A percentile compares a stretch with the other conserved stretches of the same genome.
Conservation (phyloP, 1,140 invertebrate species). For the Ectropis grisescens region DNA sequence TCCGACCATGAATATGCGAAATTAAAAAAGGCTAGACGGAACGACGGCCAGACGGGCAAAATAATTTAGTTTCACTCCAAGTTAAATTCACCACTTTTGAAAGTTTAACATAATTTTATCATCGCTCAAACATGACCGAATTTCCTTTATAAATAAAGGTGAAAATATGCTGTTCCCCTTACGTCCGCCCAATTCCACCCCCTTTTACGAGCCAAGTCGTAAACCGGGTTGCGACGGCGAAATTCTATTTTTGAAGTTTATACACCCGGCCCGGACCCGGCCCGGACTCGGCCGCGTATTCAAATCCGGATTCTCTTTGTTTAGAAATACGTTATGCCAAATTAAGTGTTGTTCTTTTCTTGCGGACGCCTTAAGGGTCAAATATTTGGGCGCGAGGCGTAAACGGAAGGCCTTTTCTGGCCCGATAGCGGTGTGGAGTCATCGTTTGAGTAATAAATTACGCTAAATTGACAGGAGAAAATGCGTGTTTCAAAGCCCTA, state of each 20-base stretch:
- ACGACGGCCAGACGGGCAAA: no score
- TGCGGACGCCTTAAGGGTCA: slow-evolving; percentile 7
- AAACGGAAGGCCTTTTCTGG: slow-evolving; percentile 13
- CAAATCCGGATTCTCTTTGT: slow-evolving; percentile 24
- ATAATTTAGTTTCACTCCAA: no score
- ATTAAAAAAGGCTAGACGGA: no score
- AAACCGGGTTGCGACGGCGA: slow-evolving; percentile 30
- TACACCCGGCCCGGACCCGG: slow-evolving; percentile 23
- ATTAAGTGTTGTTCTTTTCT: slow-evolving; percentile 17
- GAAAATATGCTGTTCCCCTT: slow-evolving; percentile 27
- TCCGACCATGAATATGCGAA: no score
- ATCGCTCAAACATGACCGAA: slow-evolving; percentile 12
- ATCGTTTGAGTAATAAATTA: slow-evolving; percentile 28
- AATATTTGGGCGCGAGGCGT: slow-evolving; percentile 4
- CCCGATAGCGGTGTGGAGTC: slow-evolving; percentile 7
- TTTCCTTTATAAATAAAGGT: slow-evolving; percentile 25
- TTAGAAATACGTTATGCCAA: slow-evolving; percentile 17
- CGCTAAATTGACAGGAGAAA: slow-evolving; percentile 9
- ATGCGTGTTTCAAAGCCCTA: slow-evolving; percentile 8
- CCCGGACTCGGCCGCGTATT: slow-evolving; percentile 20
- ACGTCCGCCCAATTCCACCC: slow-evolving; percentile 13
- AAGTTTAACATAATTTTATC: slow-evolving; percentile 8
- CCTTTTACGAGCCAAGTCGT: slow-evolving; percentile 34
- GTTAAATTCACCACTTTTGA: no score
- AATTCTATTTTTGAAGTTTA: slow-evolving; percentile 49